Evolutionary conservation across 2,113 vertebrate genomes (phyloP), one percentile per base, ranked within the genome.

Genomic region (Cyprinus carpio): DNA sequence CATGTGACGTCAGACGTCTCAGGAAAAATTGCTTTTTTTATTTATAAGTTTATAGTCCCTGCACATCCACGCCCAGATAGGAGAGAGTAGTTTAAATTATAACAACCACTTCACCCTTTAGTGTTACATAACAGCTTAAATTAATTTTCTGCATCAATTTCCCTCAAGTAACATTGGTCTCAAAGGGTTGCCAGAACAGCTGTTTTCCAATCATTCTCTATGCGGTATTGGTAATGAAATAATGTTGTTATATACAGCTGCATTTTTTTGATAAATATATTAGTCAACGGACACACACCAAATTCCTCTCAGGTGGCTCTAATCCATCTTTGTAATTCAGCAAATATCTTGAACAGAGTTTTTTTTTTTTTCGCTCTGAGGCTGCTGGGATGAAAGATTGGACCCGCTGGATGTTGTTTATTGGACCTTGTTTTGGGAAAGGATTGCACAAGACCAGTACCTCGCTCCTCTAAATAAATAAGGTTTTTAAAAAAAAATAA

Each of bases 351-450:
- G 83, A n/a, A 20, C 15, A 49, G 82, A 75, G 18, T 49, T 82
- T 54, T 69, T 81, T 81, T 54, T 51, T 58, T 29, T 12, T 18
- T n/a, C n/a, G n/a, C 20, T 74, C 37, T 49, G 86, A 84, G n/a
- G 72, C 88, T 92, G 93, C 90, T 91, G 91, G 87, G 88, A 86
- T 90, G 91, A 93, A 91, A 91, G 93, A 88, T n/a, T 83, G 84
- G 85, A 90, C 90, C 85, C 62, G 82, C 89, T 91, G n/a, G 89
- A 92, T 91, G 93, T 92, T 92, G 90, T 91, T 91, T 87, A n/a
- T 88, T 91, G 93, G 91, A 92, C 91, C 92, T 93, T 92, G 91
- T 94, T 95, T 95, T 93, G 95, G n/a, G 94, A 94, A 93, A 95
- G 92, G 92, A 90, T 91, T 93, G 92, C 90, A 90, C 88, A 91